Evolutionary conservation across 2,888 invertebrate genomes (phyloP).

Genomic region (Hypercompe scribonia): DNA sequence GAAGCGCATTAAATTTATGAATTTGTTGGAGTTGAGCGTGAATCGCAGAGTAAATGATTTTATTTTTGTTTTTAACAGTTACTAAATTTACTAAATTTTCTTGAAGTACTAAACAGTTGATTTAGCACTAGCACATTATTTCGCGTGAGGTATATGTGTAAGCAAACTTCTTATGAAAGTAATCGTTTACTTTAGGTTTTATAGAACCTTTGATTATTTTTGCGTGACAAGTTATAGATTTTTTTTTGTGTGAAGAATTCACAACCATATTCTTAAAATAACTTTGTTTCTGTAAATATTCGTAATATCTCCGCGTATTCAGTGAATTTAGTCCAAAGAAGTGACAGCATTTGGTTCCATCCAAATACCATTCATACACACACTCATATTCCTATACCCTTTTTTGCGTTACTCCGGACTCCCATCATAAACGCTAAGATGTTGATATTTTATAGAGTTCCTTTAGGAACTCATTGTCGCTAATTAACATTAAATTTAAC

Average conservation of each 20-base stretch:
- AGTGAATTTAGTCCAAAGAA: background rate
- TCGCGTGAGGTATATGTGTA: background rate
- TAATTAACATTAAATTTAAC: too few relatives aligned
- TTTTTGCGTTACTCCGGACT: background rate
- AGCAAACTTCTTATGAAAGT: background rate
- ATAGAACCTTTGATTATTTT: background rate
- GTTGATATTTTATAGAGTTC: background rate
- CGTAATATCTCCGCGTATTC: background rate
- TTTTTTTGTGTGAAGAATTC: background rate
- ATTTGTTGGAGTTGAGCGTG: background rate
- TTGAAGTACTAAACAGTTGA: conserved; percentile 9
- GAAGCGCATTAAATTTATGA: conserved; percentile 10
- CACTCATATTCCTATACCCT: background rate
- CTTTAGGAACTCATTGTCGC: background rate
- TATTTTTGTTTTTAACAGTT: conserved; percentile 35
- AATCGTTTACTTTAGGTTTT: background rate
- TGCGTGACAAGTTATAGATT: too few relatives aligned
- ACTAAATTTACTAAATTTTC: conserved; percentile 19
- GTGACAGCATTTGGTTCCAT: too few relatives aligned
- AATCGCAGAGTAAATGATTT: conserved; percentile 25
- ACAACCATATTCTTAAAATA: background rate
- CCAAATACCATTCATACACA: background rate
- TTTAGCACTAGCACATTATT: conserved; percentile 9
- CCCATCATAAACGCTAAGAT: background rate
- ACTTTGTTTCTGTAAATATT: background rate